phyloP scores from a whole-genome alignment of 2,888 invertebrate species.

The Polydrusus cervinus region DNA sequence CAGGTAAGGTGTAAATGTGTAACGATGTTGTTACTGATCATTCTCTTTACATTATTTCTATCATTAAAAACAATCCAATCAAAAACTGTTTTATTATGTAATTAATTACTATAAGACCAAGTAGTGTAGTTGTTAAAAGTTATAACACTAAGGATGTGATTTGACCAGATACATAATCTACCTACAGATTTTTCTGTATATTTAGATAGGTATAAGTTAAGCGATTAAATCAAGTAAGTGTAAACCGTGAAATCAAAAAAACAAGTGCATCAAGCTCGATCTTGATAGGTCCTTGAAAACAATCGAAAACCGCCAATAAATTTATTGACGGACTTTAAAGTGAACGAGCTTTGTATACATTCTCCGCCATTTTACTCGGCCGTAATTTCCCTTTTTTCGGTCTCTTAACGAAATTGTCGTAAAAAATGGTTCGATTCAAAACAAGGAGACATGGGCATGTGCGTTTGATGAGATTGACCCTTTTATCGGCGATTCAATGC shows the following conservation, averaged over 20 bases:
- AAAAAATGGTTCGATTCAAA: constrained; percentile 28
- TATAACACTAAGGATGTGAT: no score
- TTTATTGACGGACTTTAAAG: constrained; percentile 37
- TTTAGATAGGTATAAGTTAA: no score
- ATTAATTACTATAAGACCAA: no score
- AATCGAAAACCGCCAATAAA: constrained; percentile 43
- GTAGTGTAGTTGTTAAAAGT: no score
- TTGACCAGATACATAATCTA: no score
- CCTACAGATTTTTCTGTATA: no score
- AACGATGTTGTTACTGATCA: neutral
- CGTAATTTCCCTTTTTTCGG: constrained; percentile 27
- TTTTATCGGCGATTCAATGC: constrained; percentile 54
- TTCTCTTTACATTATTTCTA: neutral
- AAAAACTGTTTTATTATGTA: no score
- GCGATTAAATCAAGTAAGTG: constrained; percentile 28
- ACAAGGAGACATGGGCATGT: constrained; percentile 52
- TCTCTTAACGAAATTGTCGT: constrained; percentile 40
- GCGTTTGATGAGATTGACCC: constrained; percentile 51
- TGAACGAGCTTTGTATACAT: constrained; percentile 44
- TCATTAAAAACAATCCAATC: no score
- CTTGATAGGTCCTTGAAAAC: constrained; percentile 53
- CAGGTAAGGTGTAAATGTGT: constrained; percentile 5
- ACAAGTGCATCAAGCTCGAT: constrained; percentile 33
- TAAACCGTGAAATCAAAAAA: constrained; percentile 37
- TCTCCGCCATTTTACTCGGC: constrained; percentile 43